These are phyloP conservation scores for Protobothrops mucrosquamatus DNA, from an alignment of 2,113 vertebrate species.

Conservation along the genomic window DNA sequence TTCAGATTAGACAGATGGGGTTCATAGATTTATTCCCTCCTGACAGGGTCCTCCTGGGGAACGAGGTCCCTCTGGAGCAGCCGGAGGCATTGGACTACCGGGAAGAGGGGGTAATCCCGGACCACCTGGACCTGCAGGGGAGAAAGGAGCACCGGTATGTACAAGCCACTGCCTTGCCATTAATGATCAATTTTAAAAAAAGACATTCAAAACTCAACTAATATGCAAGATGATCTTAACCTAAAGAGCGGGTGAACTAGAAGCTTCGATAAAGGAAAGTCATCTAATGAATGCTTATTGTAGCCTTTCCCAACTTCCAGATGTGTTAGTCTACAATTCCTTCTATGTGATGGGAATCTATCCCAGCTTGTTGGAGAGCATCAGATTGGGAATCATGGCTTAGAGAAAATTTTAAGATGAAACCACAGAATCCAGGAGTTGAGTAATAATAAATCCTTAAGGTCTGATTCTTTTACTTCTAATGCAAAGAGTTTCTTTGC, in stretches of 20 bases:
- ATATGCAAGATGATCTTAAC: background rate
- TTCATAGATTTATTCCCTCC: background rate
- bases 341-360: background rate
- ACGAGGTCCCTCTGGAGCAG: conserved; percentile 79
- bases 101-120: conserved; percentile 79
- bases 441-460: background rate
- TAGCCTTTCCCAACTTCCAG: background rate
- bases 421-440: background rate
- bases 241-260: background rate
- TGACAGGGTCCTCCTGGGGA: conserved; percentile 84
- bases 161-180: background rate
- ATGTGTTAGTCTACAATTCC: background rate
- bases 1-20: background rate
- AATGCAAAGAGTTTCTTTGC: background rate
- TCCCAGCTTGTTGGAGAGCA: background rate
- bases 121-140: conserved; percentile 80
- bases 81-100: conserved; percentile 85
- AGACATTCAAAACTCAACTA: background rate
- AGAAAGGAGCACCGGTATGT: conserved; percentile 89
- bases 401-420: background rate
- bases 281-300: background rate
- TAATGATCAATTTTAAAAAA: background rate
- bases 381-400: background rate
- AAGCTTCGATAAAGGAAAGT: background rate
- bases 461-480: background rate